Evolutionary conservation across 1,140 invertebrate genomes (phyloP).

Genomic region (Danaus melanippus): DNA sequence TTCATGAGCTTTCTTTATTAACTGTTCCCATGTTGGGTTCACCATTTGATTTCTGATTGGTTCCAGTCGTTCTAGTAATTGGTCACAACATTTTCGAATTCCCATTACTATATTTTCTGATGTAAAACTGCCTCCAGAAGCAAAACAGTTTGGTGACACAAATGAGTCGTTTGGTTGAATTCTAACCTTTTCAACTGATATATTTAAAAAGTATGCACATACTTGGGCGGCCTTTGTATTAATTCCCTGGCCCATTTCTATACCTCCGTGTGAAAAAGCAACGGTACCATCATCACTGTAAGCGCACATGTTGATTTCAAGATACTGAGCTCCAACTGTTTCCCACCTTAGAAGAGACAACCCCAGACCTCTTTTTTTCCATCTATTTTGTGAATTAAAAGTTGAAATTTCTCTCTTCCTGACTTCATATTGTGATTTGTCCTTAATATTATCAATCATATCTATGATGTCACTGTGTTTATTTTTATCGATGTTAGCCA

Average conservation of each 20-base stretch:
- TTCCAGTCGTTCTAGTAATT: conserved; percentile 72
- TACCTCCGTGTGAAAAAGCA: conserved; percentile 68
- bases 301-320: conserved; percentile 76
- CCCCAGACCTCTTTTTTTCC: conserved; percentile 82
- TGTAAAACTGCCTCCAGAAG: conserved; percentile 74
- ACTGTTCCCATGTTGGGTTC: conserved; percentile 74
- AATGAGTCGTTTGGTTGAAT: conserved; percentile 78
- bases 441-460: conserved; percentile 18
- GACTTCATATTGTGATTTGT: conserved; percentile 11
- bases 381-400: conserved; percentile 80
- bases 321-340: conserved; percentile 69
- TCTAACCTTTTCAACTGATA: conserved; percentile 76
- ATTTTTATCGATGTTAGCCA: conserved; percentile 73
- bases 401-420: conserved; percentile 31
- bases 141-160: conserved; percentile 72
- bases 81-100: conserved; percentile 26
- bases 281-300: conserved; percentile 84
- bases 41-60: conserved; percentile 72
- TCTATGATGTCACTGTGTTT: conserved; percentile 11
- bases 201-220: conserved; percentile 78
- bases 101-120: conserved; percentile 23
- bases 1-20: conserved; percentile 70
- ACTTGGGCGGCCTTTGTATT: conserved; percentile 79
- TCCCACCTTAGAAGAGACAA: conserved; percentile 77
- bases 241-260: too few relatives aligned